A percentile compares a stretch with the other conserved stretches of the same genome.
Evolutionary conservation across 1,140 invertebrate species (phyloP).

Genomic region (Drosophila biarmipes): DNA sequence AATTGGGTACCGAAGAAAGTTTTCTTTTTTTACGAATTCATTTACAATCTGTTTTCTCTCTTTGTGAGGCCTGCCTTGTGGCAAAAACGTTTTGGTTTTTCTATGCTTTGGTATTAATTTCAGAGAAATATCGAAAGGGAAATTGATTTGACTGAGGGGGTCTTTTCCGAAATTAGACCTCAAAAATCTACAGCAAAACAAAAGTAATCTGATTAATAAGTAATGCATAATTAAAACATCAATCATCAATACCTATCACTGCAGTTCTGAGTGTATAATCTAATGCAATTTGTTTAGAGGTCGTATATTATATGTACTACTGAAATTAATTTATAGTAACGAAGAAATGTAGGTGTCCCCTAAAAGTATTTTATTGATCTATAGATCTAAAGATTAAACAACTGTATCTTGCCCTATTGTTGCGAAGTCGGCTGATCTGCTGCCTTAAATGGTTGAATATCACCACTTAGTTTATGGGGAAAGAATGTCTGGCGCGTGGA

Average conservation of each 20-base stretch:
- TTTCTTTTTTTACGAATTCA: neutral
- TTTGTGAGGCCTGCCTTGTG: conserved; percentile 6
- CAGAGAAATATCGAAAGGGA: conserved; percentile 22
- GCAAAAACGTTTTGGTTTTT: conserved; percentile 13
- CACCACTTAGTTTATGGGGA: conserved; percentile 6
- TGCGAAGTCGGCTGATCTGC: conserved; percentile 13
- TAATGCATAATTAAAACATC: neutral
- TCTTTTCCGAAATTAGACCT: conserved; percentile 14
- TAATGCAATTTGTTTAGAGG: neutral
- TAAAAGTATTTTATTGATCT: neutral
- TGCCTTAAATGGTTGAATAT: conserved; percentile 9
- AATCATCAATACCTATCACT: too few species aligned
- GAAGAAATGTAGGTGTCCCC: too few species aligned
- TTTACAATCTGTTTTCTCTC: conserved; percentile 7
- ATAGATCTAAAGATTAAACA: conserved; percentile 1
- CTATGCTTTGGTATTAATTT: conserved; percentile 15
- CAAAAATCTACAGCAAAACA: conserved; percentile 1
- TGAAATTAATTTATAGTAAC: too few species aligned
- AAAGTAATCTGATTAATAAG: neutral
- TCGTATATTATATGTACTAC: neutral
- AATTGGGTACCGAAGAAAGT: conserved; percentile 25
- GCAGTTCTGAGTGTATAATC: neutral
- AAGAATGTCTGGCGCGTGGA: conserved; percentile 32
- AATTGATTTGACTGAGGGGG: conserved; percentile 7
- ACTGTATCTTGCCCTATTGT: neutral